These are phyloP conservation scores for Mizuhopecten yessoensis DNA, from an alignment of 1,140 invertebrate genomes.

Conservation along the genomic window DNA sequence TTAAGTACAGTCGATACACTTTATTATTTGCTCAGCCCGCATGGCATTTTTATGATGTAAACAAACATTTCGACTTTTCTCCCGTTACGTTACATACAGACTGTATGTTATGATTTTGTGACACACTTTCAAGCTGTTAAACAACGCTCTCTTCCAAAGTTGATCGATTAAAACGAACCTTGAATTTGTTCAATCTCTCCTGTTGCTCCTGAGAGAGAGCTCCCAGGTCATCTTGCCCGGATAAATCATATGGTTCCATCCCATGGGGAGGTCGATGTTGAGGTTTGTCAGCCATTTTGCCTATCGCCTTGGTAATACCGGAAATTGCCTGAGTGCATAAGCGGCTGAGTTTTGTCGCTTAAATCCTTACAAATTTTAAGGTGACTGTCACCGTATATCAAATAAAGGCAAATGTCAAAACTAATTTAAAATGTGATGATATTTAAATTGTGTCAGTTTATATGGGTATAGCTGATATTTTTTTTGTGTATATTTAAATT, in stretches of 20 bases:
- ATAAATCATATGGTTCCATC: conserved; percentile 81
- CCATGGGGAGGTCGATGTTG: conserved; percentile 78
- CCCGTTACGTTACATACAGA: too few relatives aligned
- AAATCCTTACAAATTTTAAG: background rate
- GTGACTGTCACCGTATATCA: background rate
- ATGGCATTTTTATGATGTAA: too few relatives aligned
- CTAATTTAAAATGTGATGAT: background rate
- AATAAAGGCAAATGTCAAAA: background rate
- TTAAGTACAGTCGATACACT: too few relatives aligned
- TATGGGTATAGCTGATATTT: background rate
- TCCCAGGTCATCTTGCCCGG: conserved; percentile 74
- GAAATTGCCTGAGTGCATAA: background rate
- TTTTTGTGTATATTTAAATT: background rate
- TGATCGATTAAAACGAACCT: conserved; percentile 65
- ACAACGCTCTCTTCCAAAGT: too few relatives aligned
- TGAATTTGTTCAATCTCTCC: conserved; percentile 80
- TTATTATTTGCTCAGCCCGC: too few relatives aligned
- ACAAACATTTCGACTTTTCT: too few relatives aligned
- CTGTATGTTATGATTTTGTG: too few relatives aligned
- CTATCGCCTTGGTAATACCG: conserved; percentile 10
- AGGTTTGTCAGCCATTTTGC: conserved; percentile 79
- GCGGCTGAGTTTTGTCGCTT: background rate
- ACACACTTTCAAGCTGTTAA: too few relatives aligned
- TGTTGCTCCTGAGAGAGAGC: conserved; percentile 80
- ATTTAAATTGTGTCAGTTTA: background rate